Evolutionary conservation across 2,113 vertebrate species (phyloP), one percentile per base, ranked within the genome.

Genomic region (Glareola pratincola): DNA sequence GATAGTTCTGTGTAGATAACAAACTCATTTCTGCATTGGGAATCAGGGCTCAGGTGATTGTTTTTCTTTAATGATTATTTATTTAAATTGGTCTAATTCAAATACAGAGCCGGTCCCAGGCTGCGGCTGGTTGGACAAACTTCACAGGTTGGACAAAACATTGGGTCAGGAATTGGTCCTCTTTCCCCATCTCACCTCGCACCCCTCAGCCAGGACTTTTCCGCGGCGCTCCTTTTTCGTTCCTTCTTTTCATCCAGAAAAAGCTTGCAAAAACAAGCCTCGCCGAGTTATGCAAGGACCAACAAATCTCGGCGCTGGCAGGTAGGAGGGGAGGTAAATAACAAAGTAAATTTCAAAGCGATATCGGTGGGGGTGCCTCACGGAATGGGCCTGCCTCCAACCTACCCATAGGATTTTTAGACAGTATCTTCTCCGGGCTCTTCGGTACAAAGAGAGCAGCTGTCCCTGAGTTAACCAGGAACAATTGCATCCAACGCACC

Each of bases 1-100:
- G 96, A 88, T 97, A 95, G 91, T 79, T 95, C 84, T 96, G 74
- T 66, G 63, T 10, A 95, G 95, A 95, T 97, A 94, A 94, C 71
- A 77, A 76, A 95, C 62, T 78, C 22, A 78, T 89, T 91, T 87
- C 87, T 95, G 48, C 85, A 77, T 73, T 77, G 62, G 88, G 59
- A 79, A 92, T 64, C 62, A 54, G 74, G 73, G 48, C 71, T 90
- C 81, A 85, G 67, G 54, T 57, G 78, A 93, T 69, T 90, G 77
- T 37, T 95, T 32, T 73, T 95, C 57, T 92, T 66, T 91, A 95
- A 88, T 69, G 66, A 88, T 95, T 94, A 91, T 88, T 92, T 95
- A 76, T 97, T 95, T 95, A 92, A 96, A 91, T 76, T 12, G 6
- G 19, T 68, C 67, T 82, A 32, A 94, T 82, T 91, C 62, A 96